A percentile compares a stretch with the other conserved stretches of the same genome.
Conservation (phyloP, 2,113 vertebrate species). For the Burhinus oedicnemus region DNA sequence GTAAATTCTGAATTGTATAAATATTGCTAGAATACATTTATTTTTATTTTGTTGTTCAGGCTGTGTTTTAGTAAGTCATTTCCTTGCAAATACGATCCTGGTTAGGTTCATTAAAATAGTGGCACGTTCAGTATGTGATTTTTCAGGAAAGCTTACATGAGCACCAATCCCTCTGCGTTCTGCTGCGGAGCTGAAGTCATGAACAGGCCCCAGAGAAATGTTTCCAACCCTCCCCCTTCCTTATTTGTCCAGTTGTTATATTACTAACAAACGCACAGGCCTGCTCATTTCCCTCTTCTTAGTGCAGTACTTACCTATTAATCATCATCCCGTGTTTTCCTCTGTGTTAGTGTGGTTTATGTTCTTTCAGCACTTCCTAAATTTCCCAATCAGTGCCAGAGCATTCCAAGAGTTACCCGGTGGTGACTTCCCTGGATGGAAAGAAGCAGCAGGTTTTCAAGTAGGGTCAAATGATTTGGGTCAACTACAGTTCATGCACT, state of each 20-base stretch:
- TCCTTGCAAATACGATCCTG: background rate
- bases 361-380: background rate
- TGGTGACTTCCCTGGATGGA: rapidly evolving
- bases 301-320: background rate
- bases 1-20: background rate
- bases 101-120: background rate
- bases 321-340: background rate
- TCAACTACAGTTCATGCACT: background rate
- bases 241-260: background rate
- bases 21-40: background rate
- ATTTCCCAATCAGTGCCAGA: background rate
- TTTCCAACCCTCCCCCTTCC: background rate
- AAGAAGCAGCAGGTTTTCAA: background rate
- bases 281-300: background rate
- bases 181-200: background rate
- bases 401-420: background rate
- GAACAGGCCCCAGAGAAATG: background rate
- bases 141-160: background rate
- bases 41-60: background rate
- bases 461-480: background rate
- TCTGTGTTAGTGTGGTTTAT: background rate
- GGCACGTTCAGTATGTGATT: background rate
- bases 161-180: background rate
- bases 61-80: background rate
- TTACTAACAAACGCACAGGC: background rate